phyloP scores from a whole-genome alignment of 1,140 invertebrate genomes.

The Drosophila equinoxialis region DNA sequence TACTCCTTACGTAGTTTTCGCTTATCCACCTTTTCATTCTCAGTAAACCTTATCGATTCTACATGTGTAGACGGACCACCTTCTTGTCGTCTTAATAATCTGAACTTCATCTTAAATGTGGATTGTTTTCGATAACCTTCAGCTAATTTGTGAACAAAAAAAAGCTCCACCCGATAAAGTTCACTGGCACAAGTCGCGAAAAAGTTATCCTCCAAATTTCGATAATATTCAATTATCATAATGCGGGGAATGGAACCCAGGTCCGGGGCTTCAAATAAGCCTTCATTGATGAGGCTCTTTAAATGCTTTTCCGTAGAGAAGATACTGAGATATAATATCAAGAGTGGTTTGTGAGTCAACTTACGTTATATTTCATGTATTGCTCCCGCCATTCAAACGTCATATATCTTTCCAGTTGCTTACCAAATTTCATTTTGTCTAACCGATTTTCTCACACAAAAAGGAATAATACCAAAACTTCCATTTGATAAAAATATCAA shows the following conservation, averaged over 20 bases:
- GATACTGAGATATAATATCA: too few relatives aligned
- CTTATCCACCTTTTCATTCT: too few relatives aligned
- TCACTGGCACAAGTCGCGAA: neutral
- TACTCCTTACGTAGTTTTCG: too few relatives aligned
- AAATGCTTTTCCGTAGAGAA: too few relatives aligned
- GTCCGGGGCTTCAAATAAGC: constrained; percentile 26
- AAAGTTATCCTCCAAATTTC: neutral
- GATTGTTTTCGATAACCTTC: neutral
- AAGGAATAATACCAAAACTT: neutral
- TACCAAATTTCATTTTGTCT: constrained; percentile 4
- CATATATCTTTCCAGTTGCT: constrained; percentile 12
- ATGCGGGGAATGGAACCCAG: neutral
- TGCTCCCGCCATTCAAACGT: too few relatives aligned
- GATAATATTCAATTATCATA: neutral
- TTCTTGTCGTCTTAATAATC: neutral
- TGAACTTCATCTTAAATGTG: constrained; percentile 9
- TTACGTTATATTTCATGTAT: too few relatives aligned
- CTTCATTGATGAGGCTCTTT: neutral
- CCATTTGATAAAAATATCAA: neutral
- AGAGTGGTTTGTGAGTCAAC: too few relatives aligned
- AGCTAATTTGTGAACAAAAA: neutral
- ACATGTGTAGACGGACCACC: neutral
- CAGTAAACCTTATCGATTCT: neutral
- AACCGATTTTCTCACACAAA: neutral
- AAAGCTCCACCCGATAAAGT: neutral